Evolutionary conservation across 2,113 vertebrate species (phyloP).

Genomic region (Crocuta crocuta): DNA sequence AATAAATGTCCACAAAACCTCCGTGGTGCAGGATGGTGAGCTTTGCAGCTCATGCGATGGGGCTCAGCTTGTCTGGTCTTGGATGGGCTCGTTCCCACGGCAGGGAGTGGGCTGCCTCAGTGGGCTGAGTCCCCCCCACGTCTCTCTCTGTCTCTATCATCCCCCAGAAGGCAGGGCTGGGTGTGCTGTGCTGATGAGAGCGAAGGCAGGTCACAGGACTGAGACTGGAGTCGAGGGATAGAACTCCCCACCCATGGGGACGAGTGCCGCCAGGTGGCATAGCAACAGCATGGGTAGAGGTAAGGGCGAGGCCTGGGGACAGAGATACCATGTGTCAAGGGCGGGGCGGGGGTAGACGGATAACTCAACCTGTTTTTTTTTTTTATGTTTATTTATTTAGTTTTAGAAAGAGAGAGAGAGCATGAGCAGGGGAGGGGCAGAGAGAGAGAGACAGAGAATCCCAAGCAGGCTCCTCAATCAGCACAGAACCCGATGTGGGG

Average conservation of each 20-base stretch:
- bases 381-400: too few relatives aligned
- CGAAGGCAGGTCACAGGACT: background rate
- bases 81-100: rapidly evolving
- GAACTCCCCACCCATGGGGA: background rate
- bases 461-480: too few relatives aligned
- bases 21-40: rapidly evolving
- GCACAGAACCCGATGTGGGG: too few relatives aligned
- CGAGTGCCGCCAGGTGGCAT: background rate
- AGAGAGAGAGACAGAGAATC: too few relatives aligned
- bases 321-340: rapidly evolving
- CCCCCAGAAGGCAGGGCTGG: background rate
- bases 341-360: background rate
- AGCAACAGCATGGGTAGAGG: background rate
- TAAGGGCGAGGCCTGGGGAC: background rate
- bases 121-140: rapidly evolving
- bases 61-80: background rate
- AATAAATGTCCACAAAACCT: rapidly evolving
- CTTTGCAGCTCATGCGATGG: rapidly evolving
- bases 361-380: too few relatives aligned
- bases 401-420: too few relatives aligned
- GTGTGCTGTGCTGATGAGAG: background rate
- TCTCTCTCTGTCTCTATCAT: background rate
- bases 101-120: background rate
- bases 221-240: background rate
- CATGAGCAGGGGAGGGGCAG: too few relatives aligned